These are phyloP conservation scores for Eupithecia centaureata DNA, from an alignment of 2,888 invertebrate species.

Conservation along the genomic window DNA sequence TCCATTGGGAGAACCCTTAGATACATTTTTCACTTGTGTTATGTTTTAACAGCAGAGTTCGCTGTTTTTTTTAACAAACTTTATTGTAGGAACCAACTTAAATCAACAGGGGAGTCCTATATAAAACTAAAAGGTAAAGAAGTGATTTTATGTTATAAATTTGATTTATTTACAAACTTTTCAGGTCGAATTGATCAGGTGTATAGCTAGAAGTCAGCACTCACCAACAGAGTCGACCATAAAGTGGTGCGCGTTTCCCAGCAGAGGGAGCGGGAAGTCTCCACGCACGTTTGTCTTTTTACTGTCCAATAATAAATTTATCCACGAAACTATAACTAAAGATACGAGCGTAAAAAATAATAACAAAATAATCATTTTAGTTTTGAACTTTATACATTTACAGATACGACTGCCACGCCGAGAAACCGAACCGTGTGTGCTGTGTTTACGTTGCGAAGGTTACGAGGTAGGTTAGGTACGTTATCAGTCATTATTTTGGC, in stretches of 20 bases:
- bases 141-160: no score
- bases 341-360: constrained; percentile 19
- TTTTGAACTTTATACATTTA: not conserved
- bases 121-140: no score
- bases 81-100: no score
- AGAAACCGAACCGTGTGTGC: not conserved
- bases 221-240: constrained; percentile 6
- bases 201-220: no score
- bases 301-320: constrained; percentile 48
- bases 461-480: not conserved
- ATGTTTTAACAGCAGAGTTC: no score
- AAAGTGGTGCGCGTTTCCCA: constrained; percentile 1
- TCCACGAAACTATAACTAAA: constrained; percentile 49
- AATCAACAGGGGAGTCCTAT: no score
- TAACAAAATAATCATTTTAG: constrained; percentile 9
- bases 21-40: no score
- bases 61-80: no score
- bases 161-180: no score
- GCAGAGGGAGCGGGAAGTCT: constrained; percentile 64
- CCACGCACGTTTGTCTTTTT: constrained; percentile 51
- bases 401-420: not conserved
- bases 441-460: not conserved
- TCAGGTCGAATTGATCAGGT: no score
- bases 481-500: not conserved
- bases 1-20: no score